phyloP scores from a whole-genome alignment of 2,113 vertebrate genomes.

The Stercorarius parasiticus region DNA sequence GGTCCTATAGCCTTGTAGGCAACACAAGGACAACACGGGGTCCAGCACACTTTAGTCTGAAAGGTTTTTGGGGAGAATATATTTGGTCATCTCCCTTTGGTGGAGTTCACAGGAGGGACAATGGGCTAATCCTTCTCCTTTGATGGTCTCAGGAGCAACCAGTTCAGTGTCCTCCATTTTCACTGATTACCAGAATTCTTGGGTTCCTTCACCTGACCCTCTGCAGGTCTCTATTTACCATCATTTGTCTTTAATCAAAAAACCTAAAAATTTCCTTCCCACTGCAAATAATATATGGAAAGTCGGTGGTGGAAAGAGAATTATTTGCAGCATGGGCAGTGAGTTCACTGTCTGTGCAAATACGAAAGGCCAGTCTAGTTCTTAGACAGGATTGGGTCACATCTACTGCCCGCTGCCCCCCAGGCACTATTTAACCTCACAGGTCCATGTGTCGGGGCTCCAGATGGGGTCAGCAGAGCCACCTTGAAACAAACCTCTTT shows the following conservation, averaged over 20 bases:
- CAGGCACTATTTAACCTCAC: neutral
- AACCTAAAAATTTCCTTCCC: neutral
- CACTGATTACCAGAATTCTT: accelerated
- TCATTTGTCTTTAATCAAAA: neutral
- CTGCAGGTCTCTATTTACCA: neutral
- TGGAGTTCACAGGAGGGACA: neutral
- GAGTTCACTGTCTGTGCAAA: neutral
- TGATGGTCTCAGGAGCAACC: neutral
- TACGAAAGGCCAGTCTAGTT: neutral
- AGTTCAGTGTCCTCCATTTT: neutral
- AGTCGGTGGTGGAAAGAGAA: neutral
- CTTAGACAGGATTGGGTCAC: neutral
- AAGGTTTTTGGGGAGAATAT: accelerated
- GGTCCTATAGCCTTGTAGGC: neutral
- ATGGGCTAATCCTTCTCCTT: neutral
- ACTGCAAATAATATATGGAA: neutral
- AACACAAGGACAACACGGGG: neutral
- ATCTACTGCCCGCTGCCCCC: neutral
- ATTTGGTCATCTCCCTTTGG: neutral
- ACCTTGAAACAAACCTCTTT: neutral
- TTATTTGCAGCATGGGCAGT: neutral
- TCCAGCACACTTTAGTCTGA: neutral
- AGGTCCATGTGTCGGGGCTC: accelerated
- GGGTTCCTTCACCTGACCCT: neutral
- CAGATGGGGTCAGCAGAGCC: neutral